Evolutionary conservation across 2,113 vertebrate genomes (phyloP).

Genomic region (Cyanoderma ruficeps): DNA sequence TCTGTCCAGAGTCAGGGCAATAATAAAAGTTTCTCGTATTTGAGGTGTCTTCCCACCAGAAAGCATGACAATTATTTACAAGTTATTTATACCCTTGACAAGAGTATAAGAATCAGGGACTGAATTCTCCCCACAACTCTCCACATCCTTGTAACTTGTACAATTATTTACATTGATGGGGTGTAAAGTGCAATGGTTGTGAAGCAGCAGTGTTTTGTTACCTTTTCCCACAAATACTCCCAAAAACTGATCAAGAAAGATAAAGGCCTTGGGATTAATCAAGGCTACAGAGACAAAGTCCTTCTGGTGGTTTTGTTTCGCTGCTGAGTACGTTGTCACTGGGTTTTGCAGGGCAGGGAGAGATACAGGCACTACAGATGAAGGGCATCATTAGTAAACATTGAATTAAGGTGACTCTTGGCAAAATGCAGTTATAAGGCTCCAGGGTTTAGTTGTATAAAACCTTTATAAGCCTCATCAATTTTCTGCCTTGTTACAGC

Average conservation of each 20-base stretch:
- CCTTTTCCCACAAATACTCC: background rate
- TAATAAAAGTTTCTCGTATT: background rate
- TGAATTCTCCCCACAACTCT: background rate
- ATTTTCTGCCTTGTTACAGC: constrained; percentile 55
- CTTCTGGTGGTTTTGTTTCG: background rate
- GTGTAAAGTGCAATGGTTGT: rapidly evolving
- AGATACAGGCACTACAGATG: background rate
- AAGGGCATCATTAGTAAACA: constrained; percentile 55
- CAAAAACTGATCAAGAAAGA: background rate
- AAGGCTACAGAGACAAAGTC: background rate
- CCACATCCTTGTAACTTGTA: background rate
- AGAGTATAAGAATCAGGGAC: background rate
- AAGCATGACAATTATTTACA: background rate
- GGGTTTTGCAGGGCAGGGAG: constrained; percentile 30
- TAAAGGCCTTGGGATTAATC: background rate
- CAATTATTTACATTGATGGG: rapidly evolving
- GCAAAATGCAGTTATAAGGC: constrained; percentile 48
- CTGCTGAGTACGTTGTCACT: background rate
- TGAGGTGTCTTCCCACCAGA: background rate
- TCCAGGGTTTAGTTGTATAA: constrained; percentile 41
- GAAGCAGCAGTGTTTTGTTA: background rate
- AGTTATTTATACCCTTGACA: background rate
- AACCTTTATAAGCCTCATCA: constrained; percentile 62
- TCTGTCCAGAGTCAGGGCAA: background rate
- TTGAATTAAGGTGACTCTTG: constrained; percentile 58